Percentiles rank a stretch among this genome's conserved stretches.
phyloP scores from a whole-genome alignment of 1,140 invertebrate species.

The Coptotermes formosanus region DNA sequence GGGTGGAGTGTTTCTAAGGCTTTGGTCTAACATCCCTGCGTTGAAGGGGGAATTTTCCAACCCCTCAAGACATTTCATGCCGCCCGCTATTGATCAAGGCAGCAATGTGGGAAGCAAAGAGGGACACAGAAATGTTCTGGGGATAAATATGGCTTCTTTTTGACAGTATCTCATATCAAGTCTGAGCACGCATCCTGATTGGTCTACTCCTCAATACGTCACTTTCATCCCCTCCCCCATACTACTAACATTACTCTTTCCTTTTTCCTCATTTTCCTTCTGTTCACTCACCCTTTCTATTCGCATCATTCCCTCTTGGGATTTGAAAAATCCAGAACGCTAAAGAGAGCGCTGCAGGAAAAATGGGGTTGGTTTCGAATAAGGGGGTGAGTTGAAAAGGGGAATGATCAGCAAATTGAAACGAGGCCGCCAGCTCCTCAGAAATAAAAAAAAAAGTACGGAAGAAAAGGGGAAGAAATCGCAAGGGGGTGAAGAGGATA shows the following conservation, averaged over 20 bases:
- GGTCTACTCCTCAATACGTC: constrained; percentile 29
- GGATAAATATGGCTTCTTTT: constrained; percentile 34
- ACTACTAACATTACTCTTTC: not conserved
- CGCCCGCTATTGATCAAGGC: not conserved
- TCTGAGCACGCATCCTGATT: constrained; percentile 32
- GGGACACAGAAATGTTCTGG: not conserved
- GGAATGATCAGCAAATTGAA: constrained; percentile 32
- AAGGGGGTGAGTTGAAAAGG: constrained; percentile 20
- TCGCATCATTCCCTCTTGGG: constrained; percentile 1
- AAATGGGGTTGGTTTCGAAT: constrained; percentile 4
- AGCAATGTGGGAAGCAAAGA: not conserved
- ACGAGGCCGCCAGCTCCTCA: constrained; percentile 22
- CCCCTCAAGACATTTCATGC: not conserved
- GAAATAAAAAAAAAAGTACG: not conserved
- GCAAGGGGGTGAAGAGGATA: not conserved
- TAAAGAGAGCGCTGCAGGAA: constrained; percentile 6
- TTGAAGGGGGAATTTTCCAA: not conserved
- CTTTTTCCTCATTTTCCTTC: not conserved
- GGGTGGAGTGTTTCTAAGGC: not conserved
- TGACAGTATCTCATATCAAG: constrained; percentile 23
- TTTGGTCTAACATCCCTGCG: not conserved
- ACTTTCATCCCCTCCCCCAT: not conserved
- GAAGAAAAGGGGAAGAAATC: constrained; percentile 1
- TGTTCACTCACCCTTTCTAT: not conserved
- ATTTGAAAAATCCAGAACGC: constrained; percentile 30